Evolutionary conservation across 1,140 invertebrate species (phyloP).

Genomic region (Drosophila repleta): DNA sequence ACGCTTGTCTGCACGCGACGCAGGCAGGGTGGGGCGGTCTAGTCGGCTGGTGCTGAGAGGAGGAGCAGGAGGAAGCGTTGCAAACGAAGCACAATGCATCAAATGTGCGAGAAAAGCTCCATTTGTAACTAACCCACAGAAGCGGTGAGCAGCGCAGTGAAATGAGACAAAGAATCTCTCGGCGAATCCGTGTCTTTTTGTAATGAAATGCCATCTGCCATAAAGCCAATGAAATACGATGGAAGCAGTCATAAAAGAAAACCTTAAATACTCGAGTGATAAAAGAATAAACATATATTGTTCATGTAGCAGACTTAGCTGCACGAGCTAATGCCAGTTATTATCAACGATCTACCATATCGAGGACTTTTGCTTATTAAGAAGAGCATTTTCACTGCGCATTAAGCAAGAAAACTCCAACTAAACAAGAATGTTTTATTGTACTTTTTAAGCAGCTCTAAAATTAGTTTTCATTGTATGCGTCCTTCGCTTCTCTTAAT

Average conservation of each 20-base stretch:
- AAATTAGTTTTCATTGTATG: constrained; percentile 80
- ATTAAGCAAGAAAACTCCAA: constrained; percentile 37
- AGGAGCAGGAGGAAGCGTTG: constrained; percentile 65
- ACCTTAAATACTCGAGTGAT: too few species aligned
- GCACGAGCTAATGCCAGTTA: too few species aligned
- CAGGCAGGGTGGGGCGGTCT: constrained; percentile 11
- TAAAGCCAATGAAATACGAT: neutral
- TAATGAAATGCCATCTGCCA: neutral
- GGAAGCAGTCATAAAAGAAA: too few species aligned
- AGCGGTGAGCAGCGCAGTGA: neutral
- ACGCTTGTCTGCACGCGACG: constrained; percentile 72
- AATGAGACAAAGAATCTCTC: neutral
- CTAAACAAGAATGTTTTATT: constrained; percentile 59
- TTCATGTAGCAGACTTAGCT: too few species aligned
- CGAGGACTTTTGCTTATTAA: neutral
- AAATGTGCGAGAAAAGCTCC: constrained; percentile 32
- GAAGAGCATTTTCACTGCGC: constrained; percentile 23
- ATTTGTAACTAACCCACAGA: constrained; percentile 1
- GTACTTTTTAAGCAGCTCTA: constrained; percentile 47
- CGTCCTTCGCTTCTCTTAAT: constrained; percentile 47
- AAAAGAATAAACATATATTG: too few species aligned
- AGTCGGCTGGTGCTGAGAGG: neutral
- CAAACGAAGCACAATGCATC: constrained; percentile 62
- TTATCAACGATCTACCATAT: too few species aligned
- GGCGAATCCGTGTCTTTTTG: neutral